phyloP scores from a whole-genome alignment of 2,797 vertebrate genomes.

The Pseudochirops corinnae region DNA sequence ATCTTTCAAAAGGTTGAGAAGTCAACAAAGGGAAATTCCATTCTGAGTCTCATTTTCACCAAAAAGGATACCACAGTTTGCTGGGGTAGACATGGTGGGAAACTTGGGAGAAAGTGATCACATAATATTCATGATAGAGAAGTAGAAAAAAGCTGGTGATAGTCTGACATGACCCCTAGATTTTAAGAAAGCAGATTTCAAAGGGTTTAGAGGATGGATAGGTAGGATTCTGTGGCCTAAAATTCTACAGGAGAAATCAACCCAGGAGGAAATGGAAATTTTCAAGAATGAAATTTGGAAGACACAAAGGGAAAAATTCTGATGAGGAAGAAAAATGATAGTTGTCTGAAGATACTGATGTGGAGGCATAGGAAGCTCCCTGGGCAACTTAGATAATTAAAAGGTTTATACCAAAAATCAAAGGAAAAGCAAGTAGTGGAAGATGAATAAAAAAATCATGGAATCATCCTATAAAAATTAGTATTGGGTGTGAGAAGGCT shows the following conservation, averaged over 20 bases:
- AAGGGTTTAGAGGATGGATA: background rate
- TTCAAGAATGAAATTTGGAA: background rate
- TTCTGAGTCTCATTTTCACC: background rate
- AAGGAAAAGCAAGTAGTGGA: background rate
- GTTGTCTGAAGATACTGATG: background rate
- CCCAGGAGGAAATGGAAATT: background rate
- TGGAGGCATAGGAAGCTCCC: background rate
- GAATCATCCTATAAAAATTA: background rate
- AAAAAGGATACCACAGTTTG: background rate
- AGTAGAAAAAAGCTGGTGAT: background rate
- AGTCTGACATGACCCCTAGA: background rate
- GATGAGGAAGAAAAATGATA: background rate
- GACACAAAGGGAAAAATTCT: background rate
- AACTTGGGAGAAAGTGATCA: background rate
- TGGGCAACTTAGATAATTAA: background rate
- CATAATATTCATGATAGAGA: background rate
- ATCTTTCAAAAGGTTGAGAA: background rate
- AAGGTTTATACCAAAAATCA: background rate
- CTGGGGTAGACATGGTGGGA: background rate
- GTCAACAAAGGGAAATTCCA: background rate
- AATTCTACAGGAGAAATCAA: background rate
- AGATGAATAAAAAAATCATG: background rate
- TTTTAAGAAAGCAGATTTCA: background rate
- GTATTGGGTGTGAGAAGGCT: background rate
- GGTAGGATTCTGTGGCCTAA: background rate